Percentiles rank a stretch among this genome's conserved stretches.
Conservation (phyloP, 2,113 vertebrate genomes). For the Probosciger aterrimus region DNA sequence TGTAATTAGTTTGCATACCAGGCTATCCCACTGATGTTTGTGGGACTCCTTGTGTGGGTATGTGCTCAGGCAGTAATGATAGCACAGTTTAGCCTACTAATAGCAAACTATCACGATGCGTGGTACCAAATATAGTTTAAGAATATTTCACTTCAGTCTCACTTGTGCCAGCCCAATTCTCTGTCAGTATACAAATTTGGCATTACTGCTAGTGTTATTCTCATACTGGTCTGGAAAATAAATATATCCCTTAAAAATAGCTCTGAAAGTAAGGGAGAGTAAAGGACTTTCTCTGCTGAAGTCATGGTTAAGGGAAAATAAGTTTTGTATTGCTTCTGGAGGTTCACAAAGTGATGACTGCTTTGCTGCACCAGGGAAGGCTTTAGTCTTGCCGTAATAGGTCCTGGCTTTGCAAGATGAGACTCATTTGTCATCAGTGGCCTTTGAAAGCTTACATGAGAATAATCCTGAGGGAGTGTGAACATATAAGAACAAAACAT, state of each 20-base stretch:
- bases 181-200: background rate
- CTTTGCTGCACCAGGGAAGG: background rate
- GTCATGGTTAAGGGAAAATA: background rate
- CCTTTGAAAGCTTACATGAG: constrained; percentile 6
- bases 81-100: background rate
- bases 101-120: background rate
- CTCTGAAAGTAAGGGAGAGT: background rate
- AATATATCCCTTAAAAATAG: background rate
- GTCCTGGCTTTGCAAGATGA: background rate
- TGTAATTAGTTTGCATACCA: background rate
- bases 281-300: background rate
- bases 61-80: background rate
- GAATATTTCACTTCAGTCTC: background rate
- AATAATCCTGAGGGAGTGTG: background rate
- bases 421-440: background rate
- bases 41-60: background rate
- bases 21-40: background rate
- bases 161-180: background rate
- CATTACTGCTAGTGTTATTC: background rate
- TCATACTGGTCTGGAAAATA: background rate
- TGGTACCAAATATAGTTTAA: background rate
- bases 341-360: background rate
- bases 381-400: background rate
- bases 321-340: background rate
- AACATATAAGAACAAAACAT: background rate